Percentiles rank a stretch among this genome's conserved stretches.
Conservation (phyloP, 2,113 vertebrate species). For the Clarias gariepinus region DNA sequence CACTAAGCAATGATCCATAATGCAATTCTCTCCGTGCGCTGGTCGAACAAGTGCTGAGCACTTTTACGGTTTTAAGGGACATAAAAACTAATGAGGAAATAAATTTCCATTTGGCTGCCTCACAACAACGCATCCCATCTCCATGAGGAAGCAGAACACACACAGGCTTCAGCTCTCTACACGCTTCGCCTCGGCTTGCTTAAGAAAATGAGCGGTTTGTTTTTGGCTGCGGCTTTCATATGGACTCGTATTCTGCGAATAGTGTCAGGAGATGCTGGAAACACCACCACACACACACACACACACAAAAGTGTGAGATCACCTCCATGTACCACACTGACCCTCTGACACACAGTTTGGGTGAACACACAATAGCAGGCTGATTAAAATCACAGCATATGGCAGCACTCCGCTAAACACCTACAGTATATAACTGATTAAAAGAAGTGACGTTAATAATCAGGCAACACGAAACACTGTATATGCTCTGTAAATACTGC, state of each 20-base stretch:
- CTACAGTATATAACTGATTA: not conserved
- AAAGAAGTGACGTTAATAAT: not conserved
- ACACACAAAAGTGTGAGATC: not conserved
- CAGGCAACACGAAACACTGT: not conserved
- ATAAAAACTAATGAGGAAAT: constrained; percentile 14
- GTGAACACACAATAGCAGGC: not conserved
- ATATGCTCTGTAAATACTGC: too few species aligned
- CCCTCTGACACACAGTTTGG: not conserved
- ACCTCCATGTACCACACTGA: not conserved
- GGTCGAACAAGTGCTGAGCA: not conserved
- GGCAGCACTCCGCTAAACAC: not conserved
- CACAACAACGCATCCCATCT: constrained; percentile 21
- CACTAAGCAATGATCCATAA: constrained; percentile 55
- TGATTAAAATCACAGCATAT: not conserved
- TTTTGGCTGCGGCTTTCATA: too few species aligned
- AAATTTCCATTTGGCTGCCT: constrained; percentile 16
- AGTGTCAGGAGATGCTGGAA: too few species aligned
- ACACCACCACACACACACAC: too few species aligned
- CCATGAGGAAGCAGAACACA: not conserved
- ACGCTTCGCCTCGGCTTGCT: too few species aligned
- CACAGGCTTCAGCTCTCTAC: constrained; percentile 2
- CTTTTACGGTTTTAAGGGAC: constrained; percentile 16
- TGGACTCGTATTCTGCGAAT: too few species aligned
- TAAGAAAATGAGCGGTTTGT: too few species aligned
- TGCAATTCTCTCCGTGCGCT: constrained; percentile 44